Conservation (phyloP, 2,113 vertebrate species). For the Cephalophus harveyi region DNA sequence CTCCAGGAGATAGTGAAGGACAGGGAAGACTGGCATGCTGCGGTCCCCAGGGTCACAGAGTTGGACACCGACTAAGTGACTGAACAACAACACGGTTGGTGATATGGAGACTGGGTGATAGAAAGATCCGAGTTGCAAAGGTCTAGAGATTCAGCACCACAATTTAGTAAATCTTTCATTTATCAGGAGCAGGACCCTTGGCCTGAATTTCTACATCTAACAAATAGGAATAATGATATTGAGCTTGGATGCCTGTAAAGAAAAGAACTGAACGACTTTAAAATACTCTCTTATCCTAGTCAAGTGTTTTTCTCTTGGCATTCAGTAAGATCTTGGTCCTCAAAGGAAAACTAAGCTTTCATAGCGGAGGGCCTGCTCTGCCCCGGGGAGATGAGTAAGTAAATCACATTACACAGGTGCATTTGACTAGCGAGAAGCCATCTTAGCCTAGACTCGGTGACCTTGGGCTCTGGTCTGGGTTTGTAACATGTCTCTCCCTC, state of each 20-base stretch:
- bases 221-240: background rate
- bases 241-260: background rate
- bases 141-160: background rate
- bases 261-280: background rate
- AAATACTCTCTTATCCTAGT: background rate
- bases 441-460: background rate
- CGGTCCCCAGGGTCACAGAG: background rate
- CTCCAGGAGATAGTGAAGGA: background rate
- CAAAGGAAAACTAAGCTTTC: background rate
- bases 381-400: background rate
- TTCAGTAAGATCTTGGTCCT: background rate
- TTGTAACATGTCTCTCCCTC: background rate
- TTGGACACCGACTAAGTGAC: background rate
- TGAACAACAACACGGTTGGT: background rate
- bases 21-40: background rate
- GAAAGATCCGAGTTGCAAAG: background rate
- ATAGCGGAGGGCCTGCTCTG: background rate
- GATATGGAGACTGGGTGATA: background rate
- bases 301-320: background rate
- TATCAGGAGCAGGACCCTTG: background rate
- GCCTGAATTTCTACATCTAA: background rate
- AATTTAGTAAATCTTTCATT: background rate
- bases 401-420: background rate
- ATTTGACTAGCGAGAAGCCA: background rate
- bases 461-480: slow-evolving; percentile 2